Conservation (phyloP, 2,888 invertebrate genomes). For the Andrena trimmerana region DNA sequence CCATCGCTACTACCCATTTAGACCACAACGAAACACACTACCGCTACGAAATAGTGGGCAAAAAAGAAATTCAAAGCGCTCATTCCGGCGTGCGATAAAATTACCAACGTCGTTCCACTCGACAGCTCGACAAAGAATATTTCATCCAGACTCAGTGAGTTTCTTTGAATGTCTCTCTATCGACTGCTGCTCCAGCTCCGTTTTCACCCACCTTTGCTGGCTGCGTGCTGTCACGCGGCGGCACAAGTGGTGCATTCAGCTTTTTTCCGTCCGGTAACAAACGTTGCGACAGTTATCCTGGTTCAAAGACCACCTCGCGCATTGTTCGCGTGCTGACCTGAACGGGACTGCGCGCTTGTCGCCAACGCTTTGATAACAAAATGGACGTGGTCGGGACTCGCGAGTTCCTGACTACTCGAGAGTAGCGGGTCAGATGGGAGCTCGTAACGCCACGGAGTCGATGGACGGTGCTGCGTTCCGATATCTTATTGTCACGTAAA, state of each 20-base stretch:
- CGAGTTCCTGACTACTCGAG: not conserved
- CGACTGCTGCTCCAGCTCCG: not conserved
- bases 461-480: constrained; percentile 11
- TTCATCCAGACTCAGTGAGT: constrained; percentile 14
- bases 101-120: not conserved
- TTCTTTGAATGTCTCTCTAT: constrained; percentile 22
- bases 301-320: constrained; percentile 80
- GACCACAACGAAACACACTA: not conserved
- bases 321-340: constrained; percentile 63
- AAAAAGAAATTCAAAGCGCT: not conserved
- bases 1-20: not conserved
- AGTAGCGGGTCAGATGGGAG: not conserved
- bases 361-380: constrained; percentile 63
- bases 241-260: constrained; percentile 25
- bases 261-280: constrained; percentile 27
- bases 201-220: constrained; percentile 26
- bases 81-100: not conserved
- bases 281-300: constrained; percentile 74
- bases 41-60: not conserved
- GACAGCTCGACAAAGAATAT: constrained; percentile 1
- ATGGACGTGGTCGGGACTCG: constrained; percentile 28
- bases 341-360: constrained; percentile 66
- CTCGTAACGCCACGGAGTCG: not conserved
- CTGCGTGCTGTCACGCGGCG: constrained; percentile 29
- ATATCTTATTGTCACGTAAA: not conserved